A percentile compares a stretch with the other conserved stretches of the same genome.
Conservation (phyloP, 2,113 vertebrate species). For the Calonectris borealis region DNA sequence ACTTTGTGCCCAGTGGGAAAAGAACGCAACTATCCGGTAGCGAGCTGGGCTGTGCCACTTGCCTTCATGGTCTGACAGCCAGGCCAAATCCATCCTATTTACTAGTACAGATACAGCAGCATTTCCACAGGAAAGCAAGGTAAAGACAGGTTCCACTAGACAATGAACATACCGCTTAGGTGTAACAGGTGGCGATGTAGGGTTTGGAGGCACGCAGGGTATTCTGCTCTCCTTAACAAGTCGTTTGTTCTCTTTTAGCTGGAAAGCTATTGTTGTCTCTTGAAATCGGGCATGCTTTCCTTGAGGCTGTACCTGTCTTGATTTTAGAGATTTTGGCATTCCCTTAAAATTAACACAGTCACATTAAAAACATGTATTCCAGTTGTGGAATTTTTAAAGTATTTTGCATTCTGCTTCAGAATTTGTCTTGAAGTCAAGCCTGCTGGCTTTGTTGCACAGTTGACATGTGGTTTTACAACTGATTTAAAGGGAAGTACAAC, state of each 20-base stretch:
- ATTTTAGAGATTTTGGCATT: neutral
- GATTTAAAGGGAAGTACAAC: neutral
- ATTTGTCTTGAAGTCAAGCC: neutral
- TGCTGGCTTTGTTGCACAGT: neutral
- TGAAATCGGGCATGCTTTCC: conserved; percentile 70
- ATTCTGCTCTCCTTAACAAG: conserved; percentile 63
- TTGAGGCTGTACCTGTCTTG: neutral
- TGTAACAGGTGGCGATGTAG: conserved; percentile 65
- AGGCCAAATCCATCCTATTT: neutral
- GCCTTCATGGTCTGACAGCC: neutral
- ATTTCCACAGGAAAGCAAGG: neutral
- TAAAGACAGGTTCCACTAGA: fast-evolving
- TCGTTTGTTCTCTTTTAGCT: conserved; percentile 76
- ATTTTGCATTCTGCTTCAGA: neutral
- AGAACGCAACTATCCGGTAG: neutral
- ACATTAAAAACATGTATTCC: neutral
- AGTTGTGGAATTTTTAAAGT: neutral
- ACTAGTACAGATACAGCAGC: neutral
- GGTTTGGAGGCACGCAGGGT: conserved; percentile 56
- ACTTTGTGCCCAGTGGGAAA: neutral
- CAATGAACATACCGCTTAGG: conserved; percentile 67
- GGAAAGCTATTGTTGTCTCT: conserved; percentile 82
- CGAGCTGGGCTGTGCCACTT: neutral
- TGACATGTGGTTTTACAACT: neutral
- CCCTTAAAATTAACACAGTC: conserved; percentile 39